A percentile compares a stretch with the other conserved stretches of the same genome.
Conservation (phyloP, 2,888 invertebrate genomes). For the Mamestra brassicae region DNA sequence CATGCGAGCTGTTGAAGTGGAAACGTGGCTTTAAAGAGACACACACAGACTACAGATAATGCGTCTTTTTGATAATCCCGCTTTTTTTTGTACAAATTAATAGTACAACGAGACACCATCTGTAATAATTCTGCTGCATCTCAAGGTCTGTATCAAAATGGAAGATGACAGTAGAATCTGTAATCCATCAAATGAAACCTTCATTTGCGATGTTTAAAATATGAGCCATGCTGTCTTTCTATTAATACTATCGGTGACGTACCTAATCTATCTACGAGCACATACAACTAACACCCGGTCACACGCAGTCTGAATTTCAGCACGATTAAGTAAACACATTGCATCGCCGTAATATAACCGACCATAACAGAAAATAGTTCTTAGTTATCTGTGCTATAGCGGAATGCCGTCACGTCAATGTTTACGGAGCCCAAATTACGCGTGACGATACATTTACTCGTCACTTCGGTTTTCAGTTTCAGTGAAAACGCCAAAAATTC, state of each 20-base stretch:
- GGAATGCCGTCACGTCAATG: constrained; percentile 59
- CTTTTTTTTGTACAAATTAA: too few relatives aligned
- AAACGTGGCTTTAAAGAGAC: too few relatives aligned
- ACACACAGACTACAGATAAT: too few relatives aligned
- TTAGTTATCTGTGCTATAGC: constrained; percentile 38
- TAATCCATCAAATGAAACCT: constrained; percentile 9
- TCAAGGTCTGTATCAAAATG: not conserved
- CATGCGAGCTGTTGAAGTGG: too few relatives aligned
- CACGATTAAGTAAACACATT: constrained; percentile 33
- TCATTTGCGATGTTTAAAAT: constrained; percentile 40
- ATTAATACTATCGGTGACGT: constrained; percentile 31
- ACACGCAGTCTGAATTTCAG: constrained; percentile 41
- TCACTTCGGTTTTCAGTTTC: constrained; percentile 66
- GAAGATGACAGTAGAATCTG: constrained; percentile 4
- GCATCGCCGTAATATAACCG: constrained; percentile 41
- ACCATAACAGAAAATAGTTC: constrained; percentile 49
- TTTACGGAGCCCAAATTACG: constrained; percentile 75
- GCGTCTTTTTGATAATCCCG: too few relatives aligned
- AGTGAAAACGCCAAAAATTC: constrained; percentile 35
- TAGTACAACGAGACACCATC: not conserved
- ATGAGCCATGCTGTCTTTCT: constrained; percentile 38
- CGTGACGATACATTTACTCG: constrained; percentile 73
- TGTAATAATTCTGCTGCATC: not conserved
- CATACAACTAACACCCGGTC: constrained; percentile 13
- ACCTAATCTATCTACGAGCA: not conserved